Percentiles rank a stretch among this genome's conserved stretches.
Evolutionary conservation across 2,797 vertebrate species (phyloP).

Genomic region (Tenualosa thibaudeaui): DNA sequence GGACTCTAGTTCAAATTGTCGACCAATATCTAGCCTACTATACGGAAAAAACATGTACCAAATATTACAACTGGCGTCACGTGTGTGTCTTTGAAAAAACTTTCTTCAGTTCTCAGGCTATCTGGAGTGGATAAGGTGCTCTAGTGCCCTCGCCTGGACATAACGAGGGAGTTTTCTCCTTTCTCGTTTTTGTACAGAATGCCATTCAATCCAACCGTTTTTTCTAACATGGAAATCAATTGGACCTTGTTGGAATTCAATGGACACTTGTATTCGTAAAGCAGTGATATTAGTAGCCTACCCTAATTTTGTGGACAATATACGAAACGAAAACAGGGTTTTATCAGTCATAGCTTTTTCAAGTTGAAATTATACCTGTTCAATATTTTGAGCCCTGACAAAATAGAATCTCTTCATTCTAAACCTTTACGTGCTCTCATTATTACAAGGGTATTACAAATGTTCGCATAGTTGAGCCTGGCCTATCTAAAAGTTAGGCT

Average conservation of each 20-base stretch:
- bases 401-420: slow-evolving; percentile 16
- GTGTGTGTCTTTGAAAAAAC: slow-evolving; percentile 41
- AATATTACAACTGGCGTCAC: slow-evolving; percentile 46
- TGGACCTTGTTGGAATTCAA: slow-evolving; percentile 14
- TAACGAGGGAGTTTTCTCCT: slow-evolving; percentile 18
- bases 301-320: slow-evolving; percentile 23
- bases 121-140: slow-evolving; percentile 36
- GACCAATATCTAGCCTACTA: slow-evolving; percentile 38
- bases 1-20: slow-evolving; percentile 43
- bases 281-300: slow-evolving; percentile 11
- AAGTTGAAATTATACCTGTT: slow-evolving; percentile 22
- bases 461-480: not conserved
- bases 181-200: slow-evolving; percentile 11
- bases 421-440: not conserved
- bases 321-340: slow-evolving; percentile 16
- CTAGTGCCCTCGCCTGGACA: slow-evolving; percentile 37
- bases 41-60: slow-evolving; percentile 42
- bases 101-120: slow-evolving; percentile 42
- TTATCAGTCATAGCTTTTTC: slow-evolving; percentile 7
- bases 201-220: not conserved
- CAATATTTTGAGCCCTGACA: slow-evolving; percentile 11
- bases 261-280: slow-evolving; percentile 21
- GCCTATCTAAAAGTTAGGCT: not conserved
- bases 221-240: slow-evolving; percentile 9
- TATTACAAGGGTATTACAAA: not conserved